These are phyloP conservation scores for Hetaerina titia DNA, from an alignment of 2,888 invertebrate species.

Conservation along the genomic window DNA sequence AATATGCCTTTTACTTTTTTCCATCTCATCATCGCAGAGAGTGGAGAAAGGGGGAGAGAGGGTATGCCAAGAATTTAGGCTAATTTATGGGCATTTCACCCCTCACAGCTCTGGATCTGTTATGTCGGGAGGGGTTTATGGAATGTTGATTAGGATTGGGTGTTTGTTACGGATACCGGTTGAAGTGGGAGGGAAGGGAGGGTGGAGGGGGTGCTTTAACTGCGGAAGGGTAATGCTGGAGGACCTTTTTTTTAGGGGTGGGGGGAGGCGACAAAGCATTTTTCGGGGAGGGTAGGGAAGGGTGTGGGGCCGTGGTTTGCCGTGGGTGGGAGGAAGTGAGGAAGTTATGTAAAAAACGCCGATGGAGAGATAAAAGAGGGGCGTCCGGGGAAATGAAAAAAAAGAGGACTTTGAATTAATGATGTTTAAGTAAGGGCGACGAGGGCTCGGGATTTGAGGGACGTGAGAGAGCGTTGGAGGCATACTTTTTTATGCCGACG, in stretches of 20 bases:
- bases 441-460: not conserved
- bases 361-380: conserved; percentile 18
- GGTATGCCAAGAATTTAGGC: conserved; percentile 67
- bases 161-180: conserved; percentile 37
- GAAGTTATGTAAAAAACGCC: conserved; percentile 25
- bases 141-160: conserved; percentile 66
- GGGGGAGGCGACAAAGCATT: not conserved
- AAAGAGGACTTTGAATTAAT: conserved; percentile 22
- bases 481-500: not conserved
- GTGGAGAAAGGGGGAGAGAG: not conserved
- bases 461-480: not conserved
- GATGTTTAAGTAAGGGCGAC: conserved; percentile 47
- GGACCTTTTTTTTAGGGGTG: not conserved
- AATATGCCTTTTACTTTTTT: not conserved
- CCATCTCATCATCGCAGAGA: conserved; percentile 3
- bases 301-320: not conserved
- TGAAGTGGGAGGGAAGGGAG: not conserved
- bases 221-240: not conserved
- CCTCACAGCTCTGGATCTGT: conserved; percentile 3
- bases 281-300: not conserved
- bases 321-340: not conserved
- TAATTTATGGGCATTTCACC: conserved; percentile 63
- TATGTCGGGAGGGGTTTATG: conserved; percentile 12
- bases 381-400: not conserved
- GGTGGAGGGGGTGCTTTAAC: not conserved